Conservation (phyloP, 2,888 invertebrate genomes). For the Drosophila mercatorum region DNA sequence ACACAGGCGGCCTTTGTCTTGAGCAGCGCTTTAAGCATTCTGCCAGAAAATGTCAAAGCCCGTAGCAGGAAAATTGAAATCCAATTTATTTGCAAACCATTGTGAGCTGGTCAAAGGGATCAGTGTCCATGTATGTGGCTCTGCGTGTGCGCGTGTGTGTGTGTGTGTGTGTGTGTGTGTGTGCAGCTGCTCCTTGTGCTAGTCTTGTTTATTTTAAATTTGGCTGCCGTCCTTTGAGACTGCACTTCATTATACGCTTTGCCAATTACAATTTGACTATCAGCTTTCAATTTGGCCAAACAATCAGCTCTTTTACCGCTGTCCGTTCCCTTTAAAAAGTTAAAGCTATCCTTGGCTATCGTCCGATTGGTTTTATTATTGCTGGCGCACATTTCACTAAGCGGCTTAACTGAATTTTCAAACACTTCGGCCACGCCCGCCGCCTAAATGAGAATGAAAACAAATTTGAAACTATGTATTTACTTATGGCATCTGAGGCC, state of each 20-base stretch:
- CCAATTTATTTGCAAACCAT: slow-evolving; percentile 71
- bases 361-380: slow-evolving; percentile 64
- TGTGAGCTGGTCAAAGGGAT: slow-evolving; percentile 60
- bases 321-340: slow-evolving; percentile 53
- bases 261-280: slow-evolving; percentile 57
- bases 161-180: slow-evolving; percentile 9
- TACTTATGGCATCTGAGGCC: slow-evolving; percentile 71
- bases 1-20: slow-evolving; percentile 37
- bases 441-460: slow-evolving; percentile 35
- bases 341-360: slow-evolving; percentile 55
- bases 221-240: slow-evolving; percentile 48
- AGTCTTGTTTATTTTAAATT: slow-evolving; percentile 51
- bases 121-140: slow-evolving; percentile 33
- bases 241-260: slow-evolving; percentile 67
- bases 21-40: slow-evolving; percentile 44
- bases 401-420: slow-evolving; percentile 73
- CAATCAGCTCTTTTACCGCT: not conserved
- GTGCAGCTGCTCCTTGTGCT: slow-evolving; percentile 23
- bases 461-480: slow-evolving; percentile 78
- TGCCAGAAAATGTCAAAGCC: slow-evolving; percentile 47
- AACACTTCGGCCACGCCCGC: slow-evolving; percentile 32
- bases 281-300: slow-evolving; percentile 21
- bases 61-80: slow-evolving; percentile 50
- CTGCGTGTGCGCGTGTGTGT: slow-evolving; percentile 6
- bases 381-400: slow-evolving; percentile 67